These are phyloP conservation scores for Chrysomela aeneicollis DNA, from an alignment of 2,888 invertebrate species.

Conservation along the genomic window DNA sequence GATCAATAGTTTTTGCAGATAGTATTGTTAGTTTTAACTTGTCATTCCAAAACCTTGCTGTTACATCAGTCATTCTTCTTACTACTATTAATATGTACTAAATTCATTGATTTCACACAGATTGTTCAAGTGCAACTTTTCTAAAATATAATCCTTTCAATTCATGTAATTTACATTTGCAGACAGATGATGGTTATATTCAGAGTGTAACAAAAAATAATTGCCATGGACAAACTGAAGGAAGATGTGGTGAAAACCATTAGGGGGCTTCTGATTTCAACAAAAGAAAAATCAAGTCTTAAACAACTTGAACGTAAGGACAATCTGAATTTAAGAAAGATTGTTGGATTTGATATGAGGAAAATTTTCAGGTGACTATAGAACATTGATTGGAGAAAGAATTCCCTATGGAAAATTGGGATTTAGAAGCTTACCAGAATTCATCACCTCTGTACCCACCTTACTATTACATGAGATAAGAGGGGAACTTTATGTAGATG, in stretches of 20 bases:
- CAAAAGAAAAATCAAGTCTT: background rate
- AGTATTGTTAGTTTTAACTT: too few species aligned
- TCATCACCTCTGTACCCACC: conserved; percentile 67
- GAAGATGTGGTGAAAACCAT: conserved; percentile 7
- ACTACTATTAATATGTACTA: too few species aligned
- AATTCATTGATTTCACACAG: too few species aligned
- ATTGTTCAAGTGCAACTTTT: too few species aligned
- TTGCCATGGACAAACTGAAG: conserved; percentile 6
- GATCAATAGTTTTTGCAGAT: too few species aligned
- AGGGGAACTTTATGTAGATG: conserved; percentile 68
- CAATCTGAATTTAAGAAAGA: background rate
- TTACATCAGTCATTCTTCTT: too few species aligned
- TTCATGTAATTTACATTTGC: background rate
- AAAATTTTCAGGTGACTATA: conserved; percentile 67
- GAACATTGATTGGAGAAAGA: conserved; percentile 68
- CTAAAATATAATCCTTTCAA: too few species aligned
- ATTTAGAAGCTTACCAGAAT: conserved; percentile 66
- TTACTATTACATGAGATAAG: conserved; percentile 62
- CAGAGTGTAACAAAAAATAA: background rate
- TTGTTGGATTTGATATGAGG: too few species aligned
- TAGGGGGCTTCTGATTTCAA: background rate
- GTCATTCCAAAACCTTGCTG: too few species aligned
- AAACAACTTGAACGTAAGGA: background rate
- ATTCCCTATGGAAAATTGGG: conserved; percentile 72
- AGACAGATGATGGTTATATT: conserved; percentile 6